A percentile compares a stretch with the other conserved stretches of the same genome.
Conservation (phyloP, 1,140 invertebrate species). For the Oppia nitens region DNA sequence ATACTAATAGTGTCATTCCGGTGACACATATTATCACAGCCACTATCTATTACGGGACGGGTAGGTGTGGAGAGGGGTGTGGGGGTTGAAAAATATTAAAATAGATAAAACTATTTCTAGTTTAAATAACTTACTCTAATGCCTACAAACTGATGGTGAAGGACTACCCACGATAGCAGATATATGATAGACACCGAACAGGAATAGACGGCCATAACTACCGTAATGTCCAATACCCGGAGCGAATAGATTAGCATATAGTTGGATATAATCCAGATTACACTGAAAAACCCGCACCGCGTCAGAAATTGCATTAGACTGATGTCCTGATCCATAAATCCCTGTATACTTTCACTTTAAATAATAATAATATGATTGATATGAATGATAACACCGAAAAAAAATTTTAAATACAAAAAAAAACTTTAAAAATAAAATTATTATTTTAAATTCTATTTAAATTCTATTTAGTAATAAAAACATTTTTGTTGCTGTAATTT, state of each 20-base stretch:
- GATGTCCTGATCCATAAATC: constrained; percentile 25
- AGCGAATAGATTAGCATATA: constrained; percentile 77
- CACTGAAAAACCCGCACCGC: constrained; percentile 68
- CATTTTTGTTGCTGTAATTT: no score
- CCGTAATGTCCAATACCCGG: constrained; percentile 65
- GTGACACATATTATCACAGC: constrained; percentile 86
- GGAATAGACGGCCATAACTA: constrained; percentile 76
- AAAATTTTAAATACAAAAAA: not conserved
- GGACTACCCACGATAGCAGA: constrained; percentile 81
- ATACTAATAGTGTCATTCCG: constrained; percentile 75
- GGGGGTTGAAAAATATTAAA: not conserved
- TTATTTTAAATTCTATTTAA: not conserved
- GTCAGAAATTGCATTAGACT: constrained; percentile 24
- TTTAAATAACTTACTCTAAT: constrained; percentile 54
- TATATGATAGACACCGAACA: constrained; percentile 85
- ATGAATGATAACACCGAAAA: no score
- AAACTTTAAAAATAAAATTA: not conserved
- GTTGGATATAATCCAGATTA: constrained; percentile 77
- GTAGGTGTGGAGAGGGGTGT: no score
- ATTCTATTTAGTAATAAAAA: not conserved
- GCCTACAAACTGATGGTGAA: constrained; percentile 89
- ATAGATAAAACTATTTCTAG: no score
- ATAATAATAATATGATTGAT: no score
- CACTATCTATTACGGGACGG: constrained; percentile 60
- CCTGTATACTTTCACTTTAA: constrained; percentile 24